Conservation (phyloP, 2,113 vertebrate genomes). For the Connochaetes taurinus region DNA sequence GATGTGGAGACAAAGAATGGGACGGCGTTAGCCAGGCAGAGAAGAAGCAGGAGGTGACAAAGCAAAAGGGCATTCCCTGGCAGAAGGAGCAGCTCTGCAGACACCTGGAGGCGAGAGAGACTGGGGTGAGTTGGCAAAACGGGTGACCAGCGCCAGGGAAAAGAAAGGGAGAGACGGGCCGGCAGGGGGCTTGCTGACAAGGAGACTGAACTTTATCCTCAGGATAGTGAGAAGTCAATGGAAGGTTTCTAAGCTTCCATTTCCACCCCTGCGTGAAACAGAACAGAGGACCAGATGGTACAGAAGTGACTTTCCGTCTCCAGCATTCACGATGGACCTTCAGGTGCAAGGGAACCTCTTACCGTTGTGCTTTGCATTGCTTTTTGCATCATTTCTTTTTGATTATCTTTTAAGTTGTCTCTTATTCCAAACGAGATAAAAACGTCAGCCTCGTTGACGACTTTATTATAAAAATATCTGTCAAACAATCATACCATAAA, state of each 20-base stretch:
- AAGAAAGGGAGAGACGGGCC: background rate
- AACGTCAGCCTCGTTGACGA: conserved; percentile 74
- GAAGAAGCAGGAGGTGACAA: background rate
- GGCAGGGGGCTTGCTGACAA: background rate
- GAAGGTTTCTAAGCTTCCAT: background rate
- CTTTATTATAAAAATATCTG: conserved; percentile 84
- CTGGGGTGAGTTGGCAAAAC: background rate
- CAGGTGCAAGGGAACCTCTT: conserved; percentile 30
- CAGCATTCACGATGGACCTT: background rate
- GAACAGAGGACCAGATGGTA: background rate
- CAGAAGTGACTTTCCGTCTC: background rate
- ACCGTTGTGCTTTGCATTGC: conserved; percentile 73
- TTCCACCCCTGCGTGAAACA: background rate
- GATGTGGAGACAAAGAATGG: background rate
- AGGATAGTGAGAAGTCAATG: background rate
- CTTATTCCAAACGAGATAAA: conserved; percentile 81
- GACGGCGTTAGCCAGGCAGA: background rate
- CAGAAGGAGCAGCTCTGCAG: background rate
- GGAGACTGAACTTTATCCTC: background rate
- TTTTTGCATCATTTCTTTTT: conserved; percentile 78
- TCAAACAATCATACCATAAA: conserved; percentile 47
- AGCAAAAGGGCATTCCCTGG: background rate
- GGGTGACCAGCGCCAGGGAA: no score
- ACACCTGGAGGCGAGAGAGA: background rate
- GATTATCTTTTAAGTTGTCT: conserved; percentile 64